These are phyloP conservation scores for Dolomedes plantarius DNA, from an alignment of 2,888 invertebrate species.

Conservation along the genomic window DNA sequence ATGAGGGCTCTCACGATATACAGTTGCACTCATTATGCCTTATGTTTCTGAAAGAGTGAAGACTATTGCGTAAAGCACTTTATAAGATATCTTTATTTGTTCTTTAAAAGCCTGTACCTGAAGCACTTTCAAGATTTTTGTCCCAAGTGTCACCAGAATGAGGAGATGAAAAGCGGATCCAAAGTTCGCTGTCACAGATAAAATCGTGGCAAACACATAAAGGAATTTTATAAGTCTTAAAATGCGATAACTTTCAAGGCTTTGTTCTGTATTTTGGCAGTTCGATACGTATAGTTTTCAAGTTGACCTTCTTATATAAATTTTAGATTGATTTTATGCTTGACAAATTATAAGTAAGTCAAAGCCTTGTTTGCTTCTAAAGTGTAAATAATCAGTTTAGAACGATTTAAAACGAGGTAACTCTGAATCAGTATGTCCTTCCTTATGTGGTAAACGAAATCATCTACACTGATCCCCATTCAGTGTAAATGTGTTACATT, in stretches of 20 bases:
- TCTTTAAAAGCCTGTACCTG: not conserved
- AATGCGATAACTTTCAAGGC: not conserved
- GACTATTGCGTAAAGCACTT: not conserved
- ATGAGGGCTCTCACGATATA: not conserved
- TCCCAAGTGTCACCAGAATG: not conserved
- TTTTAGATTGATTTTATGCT: too few species aligned
- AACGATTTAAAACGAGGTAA: too few species aligned
- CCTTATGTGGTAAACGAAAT: too few species aligned
- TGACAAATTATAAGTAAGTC: too few species aligned
- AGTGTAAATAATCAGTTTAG: too few species aligned
- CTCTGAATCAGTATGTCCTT: too few species aligned
- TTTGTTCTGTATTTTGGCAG: not conserved
- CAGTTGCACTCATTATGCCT: not conserved
- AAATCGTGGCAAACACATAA: not conserved
- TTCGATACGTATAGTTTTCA: too few species aligned
- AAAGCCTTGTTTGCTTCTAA: too few species aligned
- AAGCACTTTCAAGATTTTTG: not conserved
- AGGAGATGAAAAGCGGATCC: not conserved
- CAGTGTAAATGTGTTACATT: too few species aligned
- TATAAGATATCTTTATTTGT: constrained; percentile 5
- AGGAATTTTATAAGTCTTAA: not conserved
- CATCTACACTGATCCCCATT: too few species aligned
- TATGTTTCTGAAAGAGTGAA: not conserved
- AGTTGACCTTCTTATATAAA: too few species aligned
- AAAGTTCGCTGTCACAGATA: not conserved